phyloP scores from a whole-genome alignment of 2,888 invertebrate genomes.

The Galerucella nymphaeae region DNA sequence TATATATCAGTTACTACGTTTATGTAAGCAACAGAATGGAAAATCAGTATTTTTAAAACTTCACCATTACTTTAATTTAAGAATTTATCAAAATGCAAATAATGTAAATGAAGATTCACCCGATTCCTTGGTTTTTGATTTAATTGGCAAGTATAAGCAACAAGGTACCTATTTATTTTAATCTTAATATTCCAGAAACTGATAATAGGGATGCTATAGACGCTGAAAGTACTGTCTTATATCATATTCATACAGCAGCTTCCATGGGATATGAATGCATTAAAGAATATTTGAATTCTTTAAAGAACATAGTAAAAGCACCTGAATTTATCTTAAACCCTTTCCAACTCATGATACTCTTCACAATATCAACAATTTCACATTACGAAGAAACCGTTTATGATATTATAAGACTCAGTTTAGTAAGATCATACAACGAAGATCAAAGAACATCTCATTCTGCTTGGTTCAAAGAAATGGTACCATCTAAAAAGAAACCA shows the following conservation, averaged over 20 bases:
- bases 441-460: constrained; percentile 58
- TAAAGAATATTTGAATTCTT: constrained; percentile 64
- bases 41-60: constrained; percentile 58
- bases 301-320: constrained; percentile 67
- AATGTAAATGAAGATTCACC: constrained; percentile 41
- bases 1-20: constrained; percentile 74
- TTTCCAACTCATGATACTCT: constrained; percentile 72
- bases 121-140: constrained; percentile 55
- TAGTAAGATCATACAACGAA: constrained; percentile 58
- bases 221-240: constrained; percentile 72
- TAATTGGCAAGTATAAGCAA: constrained; percentile 56
- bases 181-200: constrained; percentile 58
- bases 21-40: constrained; percentile 66
- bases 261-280: constrained; percentile 63
- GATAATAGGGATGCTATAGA: constrained; percentile 68
- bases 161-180: too few species aligned
- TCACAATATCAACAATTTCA: constrained; percentile 66
- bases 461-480: constrained; percentile 70
- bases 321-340: constrained; percentile 73
- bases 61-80: constrained; percentile 60
- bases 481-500: constrained; percentile 59
- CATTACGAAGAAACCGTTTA: constrained; percentile 65
- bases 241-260: constrained; percentile 68
- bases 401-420: constrained; percentile 61
- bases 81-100: constrained; percentile 56